A percentile compares a stretch with the other conserved stretches of the same genome.
phyloP scores from a whole-genome alignment of 1,140 invertebrate species.

The Macrosteles quadrilineatus region DNA sequence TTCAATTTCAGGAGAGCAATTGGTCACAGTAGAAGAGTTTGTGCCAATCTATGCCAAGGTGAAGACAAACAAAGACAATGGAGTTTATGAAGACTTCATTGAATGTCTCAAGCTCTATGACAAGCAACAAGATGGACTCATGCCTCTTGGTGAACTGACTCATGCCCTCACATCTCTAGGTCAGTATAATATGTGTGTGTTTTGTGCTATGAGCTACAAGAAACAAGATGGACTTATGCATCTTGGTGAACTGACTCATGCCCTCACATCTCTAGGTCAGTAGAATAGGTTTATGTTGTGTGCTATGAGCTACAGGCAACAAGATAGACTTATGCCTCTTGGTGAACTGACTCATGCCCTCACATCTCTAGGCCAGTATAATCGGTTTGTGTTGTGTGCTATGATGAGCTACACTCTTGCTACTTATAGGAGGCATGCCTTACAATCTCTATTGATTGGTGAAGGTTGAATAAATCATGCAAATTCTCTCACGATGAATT shows the following conservation, averaged over 20 bases:
- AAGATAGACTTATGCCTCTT: conserved; percentile 94
- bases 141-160: conserved; percentile 95
- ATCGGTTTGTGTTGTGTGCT: not conserved
- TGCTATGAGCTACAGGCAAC: conserved; percentile 71
- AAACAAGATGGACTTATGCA: conserved; percentile 96
- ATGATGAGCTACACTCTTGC: not conserved
- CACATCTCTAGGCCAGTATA: conserved; percentile 79
- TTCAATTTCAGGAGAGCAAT: conserved; percentile 73
- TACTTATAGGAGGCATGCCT: not conserved
- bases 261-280: conserved; percentile 89
- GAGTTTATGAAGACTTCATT: conserved; percentile 97
- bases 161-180: conserved; percentile 94
- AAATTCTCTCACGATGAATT: not conserved
- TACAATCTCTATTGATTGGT: not conserved
- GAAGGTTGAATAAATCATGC: not conserved
- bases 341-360: conserved; percentile 97
- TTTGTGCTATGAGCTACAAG: conserved; percentile 63
- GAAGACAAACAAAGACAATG: conserved; percentile 97
- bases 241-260: conserved; percentile 94
- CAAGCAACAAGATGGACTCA: conserved; percentile 95
- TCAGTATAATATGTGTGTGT: conserved; percentile 53
- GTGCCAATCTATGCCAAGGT: conserved; percentile 95
- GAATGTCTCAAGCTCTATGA: conserved; percentile 99
- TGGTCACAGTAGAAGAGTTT: conserved; percentile 92
- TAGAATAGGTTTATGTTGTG: conserved; percentile 21